Conservation (phyloP, 2,113 vertebrate genomes). For the Apodemus speciosus region DNA sequence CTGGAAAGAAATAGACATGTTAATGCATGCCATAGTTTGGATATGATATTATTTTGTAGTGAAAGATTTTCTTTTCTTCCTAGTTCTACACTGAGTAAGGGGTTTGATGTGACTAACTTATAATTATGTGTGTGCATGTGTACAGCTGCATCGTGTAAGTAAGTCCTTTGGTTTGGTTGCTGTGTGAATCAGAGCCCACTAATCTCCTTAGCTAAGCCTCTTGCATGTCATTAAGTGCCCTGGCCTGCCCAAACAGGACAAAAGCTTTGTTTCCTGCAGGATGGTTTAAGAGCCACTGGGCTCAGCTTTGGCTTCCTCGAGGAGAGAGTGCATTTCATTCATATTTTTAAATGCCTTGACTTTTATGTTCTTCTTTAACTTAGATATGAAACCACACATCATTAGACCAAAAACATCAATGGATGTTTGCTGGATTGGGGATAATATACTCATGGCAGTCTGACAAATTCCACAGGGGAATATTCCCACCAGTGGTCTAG, state of each 20-base stretch:
- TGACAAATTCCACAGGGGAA: neutral
- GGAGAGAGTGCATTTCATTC: accelerated
- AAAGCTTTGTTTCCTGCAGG: neutral
- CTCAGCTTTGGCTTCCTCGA: neutral
- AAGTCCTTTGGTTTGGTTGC: neutral
- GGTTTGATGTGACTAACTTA: accelerated
- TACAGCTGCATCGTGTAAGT: accelerated
- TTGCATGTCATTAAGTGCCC: neutral
- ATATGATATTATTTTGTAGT: accelerated
- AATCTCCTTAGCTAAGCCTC: neutral
- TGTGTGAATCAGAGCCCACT: neutral
- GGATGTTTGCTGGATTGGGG: neutral
- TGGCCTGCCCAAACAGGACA: neutral
- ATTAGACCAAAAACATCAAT: neutral
- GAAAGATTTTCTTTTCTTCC: accelerated
- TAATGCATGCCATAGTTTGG: accelerated
- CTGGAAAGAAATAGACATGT: accelerated
- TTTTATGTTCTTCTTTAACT: neutral
- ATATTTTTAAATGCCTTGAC: neutral
- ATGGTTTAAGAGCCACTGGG: accelerated
- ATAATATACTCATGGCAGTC: neutral
- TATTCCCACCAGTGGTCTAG: accelerated
- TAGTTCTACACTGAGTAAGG: neutral
- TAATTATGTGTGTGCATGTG: accelerated
- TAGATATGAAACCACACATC: neutral